Conservation (phyloP, 1,140 invertebrate species). For the Saccostrea glomerata region DNA sequence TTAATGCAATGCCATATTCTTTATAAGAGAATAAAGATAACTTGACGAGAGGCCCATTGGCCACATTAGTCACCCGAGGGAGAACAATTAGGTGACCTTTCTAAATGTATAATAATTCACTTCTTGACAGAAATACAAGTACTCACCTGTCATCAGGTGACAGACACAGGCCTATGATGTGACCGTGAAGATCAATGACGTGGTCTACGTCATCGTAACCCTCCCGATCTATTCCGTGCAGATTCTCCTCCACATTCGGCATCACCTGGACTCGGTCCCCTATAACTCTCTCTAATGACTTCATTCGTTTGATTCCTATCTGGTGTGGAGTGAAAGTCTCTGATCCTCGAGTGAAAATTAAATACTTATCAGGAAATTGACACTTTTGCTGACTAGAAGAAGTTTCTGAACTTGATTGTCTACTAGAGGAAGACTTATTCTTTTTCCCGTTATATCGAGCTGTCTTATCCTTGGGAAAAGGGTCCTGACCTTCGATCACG, state of each 20-base stretch:
- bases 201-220: slow-evolving; percentile 87
- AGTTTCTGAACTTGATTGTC: no score
- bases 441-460: neutral
- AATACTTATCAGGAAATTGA: slow-evolving; percentile 84
- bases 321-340: slow-evolving; percentile 93
- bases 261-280: slow-evolving; percentile 51
- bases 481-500: slow-evolving; percentile 43
- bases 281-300: slow-evolving; percentile 76
- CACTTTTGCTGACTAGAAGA: slow-evolving; percentile 1
- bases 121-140: neutral
- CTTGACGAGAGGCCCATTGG: no score
- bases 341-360: slow-evolving; percentile 92
- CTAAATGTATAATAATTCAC: neutral
- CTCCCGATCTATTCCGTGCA: slow-evolving; percentile 56
- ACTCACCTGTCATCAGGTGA: slow-evolving; percentile 90
- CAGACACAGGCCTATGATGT: slow-evolving; percentile 93
- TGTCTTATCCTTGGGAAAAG: neutral
- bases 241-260: slow-evolving; percentile 65
- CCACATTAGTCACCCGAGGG: no score
- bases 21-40: no score
- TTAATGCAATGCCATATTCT: no score
- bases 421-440: no score
- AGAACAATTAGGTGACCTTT: no score
- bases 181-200: slow-evolving; percentile 91
- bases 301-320: slow-evolving; percentile 90